A percentile compares a stretch with the other conserved stretches of the same genome.
phyloP scores from a whole-genome alignment of 2,888 invertebrate genomes.

The Eupithecia tripunctaria region DNA sequence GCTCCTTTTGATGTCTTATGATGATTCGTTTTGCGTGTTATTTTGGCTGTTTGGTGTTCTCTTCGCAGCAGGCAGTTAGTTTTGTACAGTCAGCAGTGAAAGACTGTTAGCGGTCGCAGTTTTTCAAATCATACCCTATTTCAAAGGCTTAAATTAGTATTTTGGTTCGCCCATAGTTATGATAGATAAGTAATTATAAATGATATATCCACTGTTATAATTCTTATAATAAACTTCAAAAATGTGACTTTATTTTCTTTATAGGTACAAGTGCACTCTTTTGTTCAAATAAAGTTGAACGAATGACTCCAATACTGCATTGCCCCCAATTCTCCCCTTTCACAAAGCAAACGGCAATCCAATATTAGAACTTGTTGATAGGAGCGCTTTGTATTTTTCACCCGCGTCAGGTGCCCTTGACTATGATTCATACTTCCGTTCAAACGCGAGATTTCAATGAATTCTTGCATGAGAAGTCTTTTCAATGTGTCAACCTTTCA shows the following conservation, averaged over 20 bases:
- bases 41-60: background rate
- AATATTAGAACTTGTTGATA: conserved; percentile 66
- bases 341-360: conserved; percentile 42
- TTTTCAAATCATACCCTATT: background rate
- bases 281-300: background rate
- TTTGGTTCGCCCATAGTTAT: background rate
- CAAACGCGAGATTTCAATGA: conserved; percentile 63
- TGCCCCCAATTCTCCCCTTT: background rate
- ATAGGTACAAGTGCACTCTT: background rate
- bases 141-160: background rate
- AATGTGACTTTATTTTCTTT: background rate
- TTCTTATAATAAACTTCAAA: no score
- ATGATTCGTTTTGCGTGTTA: background rate
- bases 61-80: background rate
- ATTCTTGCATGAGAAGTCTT: conserved; percentile 34
- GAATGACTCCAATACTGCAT: conserved; percentile 4
- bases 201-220: no score
- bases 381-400: conserved; percentile 72
- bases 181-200: no score
- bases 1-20: no score
- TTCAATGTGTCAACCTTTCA: conserved; percentile 35
- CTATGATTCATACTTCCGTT: conserved; percentile 74
- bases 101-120: background rate
- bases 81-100: background rate
- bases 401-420: conserved; percentile 73